Base-by-base conservation (phyloP, 1,140 invertebrate species). In the Periplaneta americana region DNA sequence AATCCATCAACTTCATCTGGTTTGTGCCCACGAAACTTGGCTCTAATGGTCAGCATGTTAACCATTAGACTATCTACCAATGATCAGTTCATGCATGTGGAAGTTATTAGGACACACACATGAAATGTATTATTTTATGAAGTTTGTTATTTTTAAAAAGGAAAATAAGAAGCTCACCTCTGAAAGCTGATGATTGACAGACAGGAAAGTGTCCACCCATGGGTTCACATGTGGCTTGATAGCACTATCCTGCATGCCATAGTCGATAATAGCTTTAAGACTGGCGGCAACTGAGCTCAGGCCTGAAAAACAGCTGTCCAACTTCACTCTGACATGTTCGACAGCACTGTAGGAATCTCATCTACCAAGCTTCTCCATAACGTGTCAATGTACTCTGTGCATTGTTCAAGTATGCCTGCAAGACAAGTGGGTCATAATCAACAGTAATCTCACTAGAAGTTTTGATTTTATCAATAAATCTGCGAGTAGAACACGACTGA, bases 401-500 rank as follows among this genome's bases (percentile, higher is more conserved):
- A 88, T 98, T 98, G 86, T 98, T 98, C 81, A 98, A 87, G 85
- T 97, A 94, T n/a, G 94, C 93, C 86, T n/a, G n/a, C n/a, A n/a
- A n/a, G n/a, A n/a, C n/a, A n/a, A n/a, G n/a, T n/a, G n/a, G n/a
- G n/a, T n/a, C n/a, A n/a, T n/a, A n/a, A n/a, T n/a, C n/a, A n/a
- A n/a, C n/a, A n/a, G n/a, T n/a, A n/a, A n/a, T n/a, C n/a, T n/a
- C n/a, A n/a, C n/a, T n/a, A n/a, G n/a, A n/a, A n/a, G n/a, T n/a
- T n/a, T n/a, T n/a, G n/a, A n/a, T n/a, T n/a, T n/a, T n/a, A n/a
- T n/a, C n/a, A n/a, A n/a, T n/a, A n/a, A n/a, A n/a, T n/a, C n/a
- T n/a, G n/a, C n/a, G n/a, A n/a, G n/a, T n/a, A n/a, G n/a, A n/a
- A n/a, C n/a, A n/a, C n/a, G n/a, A n/a, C n/a, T n/a, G n/a, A n/a